These are phyloP conservation scores for Drosophila prosaltans DNA, from an alignment of 1,140 invertebrate genomes.

Conservation along the genomic window DNA sequence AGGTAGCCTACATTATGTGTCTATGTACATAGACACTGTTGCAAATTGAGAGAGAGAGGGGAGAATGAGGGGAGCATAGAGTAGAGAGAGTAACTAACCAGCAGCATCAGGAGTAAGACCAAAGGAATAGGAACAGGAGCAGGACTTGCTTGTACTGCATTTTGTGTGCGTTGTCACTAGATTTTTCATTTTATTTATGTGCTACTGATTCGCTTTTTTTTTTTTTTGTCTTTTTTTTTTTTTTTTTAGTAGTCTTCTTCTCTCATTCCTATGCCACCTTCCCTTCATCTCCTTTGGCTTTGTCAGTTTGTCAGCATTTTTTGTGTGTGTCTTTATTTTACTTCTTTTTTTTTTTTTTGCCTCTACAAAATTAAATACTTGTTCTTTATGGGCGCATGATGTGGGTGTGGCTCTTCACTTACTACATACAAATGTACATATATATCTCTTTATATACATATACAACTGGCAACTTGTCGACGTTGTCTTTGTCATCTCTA, in stretches of 20 bases:
- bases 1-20: constrained; percentile 78
- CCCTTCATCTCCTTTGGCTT: constrained; percentile 37
- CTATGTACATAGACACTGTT: constrained; percentile 36
- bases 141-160: constrained; percentile 66
- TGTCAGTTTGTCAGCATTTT: constrained; percentile 69
- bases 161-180: constrained; percentile 71
- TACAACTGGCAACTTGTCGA: constrained; percentile 33
- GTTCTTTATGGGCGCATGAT: constrained; percentile 44
- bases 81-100: constrained; percentile 9
- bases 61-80: background rate
- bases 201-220: constrained; percentile 57
- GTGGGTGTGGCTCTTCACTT: constrained; percentile 41
- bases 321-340: background rate
- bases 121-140: constrained; percentile 60
- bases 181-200: constrained; percentile 82
- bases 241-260: background rate
- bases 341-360: constrained; percentile 29
- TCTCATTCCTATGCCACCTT: too few relatives aligned
- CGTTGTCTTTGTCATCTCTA: constrained; percentile 56
- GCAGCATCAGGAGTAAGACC: constrained; percentile 51
- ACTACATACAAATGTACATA: background rate
- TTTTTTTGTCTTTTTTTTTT: constrained; percentile 18
- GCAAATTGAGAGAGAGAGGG: background rate
- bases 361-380: constrained; percentile 81
- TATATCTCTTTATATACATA: background rate